Evolutionary conservation across 1,140 invertebrate species (phyloP).

Genomic region (Megathymus violae): DNA sequence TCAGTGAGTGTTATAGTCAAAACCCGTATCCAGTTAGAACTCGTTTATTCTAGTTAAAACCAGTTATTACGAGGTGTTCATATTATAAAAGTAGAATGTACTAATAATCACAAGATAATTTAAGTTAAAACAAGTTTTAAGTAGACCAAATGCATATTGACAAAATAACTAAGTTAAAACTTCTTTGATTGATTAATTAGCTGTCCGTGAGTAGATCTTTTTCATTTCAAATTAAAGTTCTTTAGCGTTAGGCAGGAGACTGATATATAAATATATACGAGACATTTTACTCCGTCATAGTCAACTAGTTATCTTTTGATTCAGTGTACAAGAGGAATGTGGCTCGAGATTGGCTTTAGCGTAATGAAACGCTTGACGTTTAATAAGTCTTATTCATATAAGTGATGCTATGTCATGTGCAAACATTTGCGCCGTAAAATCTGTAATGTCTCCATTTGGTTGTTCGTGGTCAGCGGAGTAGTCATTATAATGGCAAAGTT

Average conservation of each 20-base stretch:
- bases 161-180: too few relatives aligned
- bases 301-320: conserved; percentile 9
- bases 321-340: conserved; percentile 16
- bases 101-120: too few relatives aligned
- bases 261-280: not conserved
- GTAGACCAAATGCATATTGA: too few relatives aligned
- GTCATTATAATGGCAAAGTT: not conserved
- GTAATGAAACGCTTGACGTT: conserved; percentile 22
- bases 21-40: too few relatives aligned
- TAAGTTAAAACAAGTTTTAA: too few relatives aligned
- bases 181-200: too few relatives aligned
- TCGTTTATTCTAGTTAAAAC: too few relatives aligned
- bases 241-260: not conserved
- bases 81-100: too few relatives aligned
- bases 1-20: too few relatives aligned
- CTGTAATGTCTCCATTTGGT: conserved; percentile 15
- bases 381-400: not conserved
- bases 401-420: not conserved
- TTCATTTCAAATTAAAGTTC: too few relatives aligned
- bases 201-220: too few relatives aligned
- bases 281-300: conserved; percentile 4
- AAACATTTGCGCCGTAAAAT: conserved; percentile 17
- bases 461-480: conserved; percentile 1
- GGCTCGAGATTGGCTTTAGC: conserved; percentile 5
- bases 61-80: too few relatives aligned